Conservation (phyloP, 2,797 vertebrate species). For the Oceanodroma leucorhoa region DNA sequence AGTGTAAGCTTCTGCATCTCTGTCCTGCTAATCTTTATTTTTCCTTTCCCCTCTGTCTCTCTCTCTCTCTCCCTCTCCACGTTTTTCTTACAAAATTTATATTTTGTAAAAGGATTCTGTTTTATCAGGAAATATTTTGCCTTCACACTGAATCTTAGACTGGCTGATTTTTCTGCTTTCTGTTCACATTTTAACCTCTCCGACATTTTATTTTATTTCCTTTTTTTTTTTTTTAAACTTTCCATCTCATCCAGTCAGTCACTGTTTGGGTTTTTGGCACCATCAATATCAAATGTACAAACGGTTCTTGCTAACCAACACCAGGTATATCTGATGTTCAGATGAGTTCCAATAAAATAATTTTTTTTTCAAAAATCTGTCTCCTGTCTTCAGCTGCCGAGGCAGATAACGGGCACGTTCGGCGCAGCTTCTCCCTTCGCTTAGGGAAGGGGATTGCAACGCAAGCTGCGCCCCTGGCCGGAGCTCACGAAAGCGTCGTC, state of each 20-base stretch:
- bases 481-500: rapidly evolving
- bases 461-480: not conserved
- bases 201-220: not conserved
- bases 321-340: slow-evolving; percentile 93
- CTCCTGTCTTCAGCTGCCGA: slow-evolving; percentile 62
- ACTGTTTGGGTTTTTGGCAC: slow-evolving; percentile 82
- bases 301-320: slow-evolving; percentile 88
- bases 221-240: not conserved
- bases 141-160: slow-evolving; percentile 64
- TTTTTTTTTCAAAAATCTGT: slow-evolving; percentile 75
- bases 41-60: slow-evolving; percentile 21
- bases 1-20: slow-evolving; percentile 70
- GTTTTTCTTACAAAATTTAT: slow-evolving; percentile 75
- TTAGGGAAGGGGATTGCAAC: not conserved
- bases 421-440: not conserved
- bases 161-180: slow-evolving; percentile 64
- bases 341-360: slow-evolving; percentile 88
- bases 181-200: slow-evolving; percentile 51
- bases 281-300: slow-evolving; percentile 89
- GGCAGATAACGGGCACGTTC: rapidly evolving
- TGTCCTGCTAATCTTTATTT: slow-evolving; percentile 40
- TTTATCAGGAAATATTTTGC: slow-evolving; percentile 71
- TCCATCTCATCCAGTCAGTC: slow-evolving; percentile 73
- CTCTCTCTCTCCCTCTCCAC: slow-evolving; percentile 10
- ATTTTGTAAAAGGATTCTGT: slow-evolving; percentile 80